Evolutionary conservation across 2,797 vertebrate species (phyloP).

Genomic region (Columba guinea): DNA sequence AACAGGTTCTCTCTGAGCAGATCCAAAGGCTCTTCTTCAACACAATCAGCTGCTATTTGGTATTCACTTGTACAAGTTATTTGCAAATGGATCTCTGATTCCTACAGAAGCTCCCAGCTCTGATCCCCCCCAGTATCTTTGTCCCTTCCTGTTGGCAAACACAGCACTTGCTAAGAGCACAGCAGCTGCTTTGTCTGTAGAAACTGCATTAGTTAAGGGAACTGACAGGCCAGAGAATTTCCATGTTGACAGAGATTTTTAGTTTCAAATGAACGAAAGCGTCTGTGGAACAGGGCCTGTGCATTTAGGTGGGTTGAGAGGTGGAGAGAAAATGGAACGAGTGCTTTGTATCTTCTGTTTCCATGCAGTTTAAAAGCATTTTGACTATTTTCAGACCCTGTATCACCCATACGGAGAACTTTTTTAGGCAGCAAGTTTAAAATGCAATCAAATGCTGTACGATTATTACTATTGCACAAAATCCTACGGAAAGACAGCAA

Average conservation of each 20-base stretch:
- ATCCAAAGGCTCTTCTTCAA: neutral
- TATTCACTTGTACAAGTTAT: neutral
- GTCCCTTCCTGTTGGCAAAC: neutral
- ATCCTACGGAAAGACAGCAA: neutral
- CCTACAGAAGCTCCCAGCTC: neutral
- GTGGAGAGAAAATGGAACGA: neutral
- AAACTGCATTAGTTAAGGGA: neutral
- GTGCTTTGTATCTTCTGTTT: neutral
- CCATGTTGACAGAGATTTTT: conserved; percentile 28
- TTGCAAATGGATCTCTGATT: neutral
- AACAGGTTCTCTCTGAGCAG: neutral
- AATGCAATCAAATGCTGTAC: neutral
- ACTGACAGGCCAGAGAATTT: neutral
- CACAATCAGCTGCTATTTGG: neutral
- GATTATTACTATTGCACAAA: neutral
- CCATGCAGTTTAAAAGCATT: conserved; percentile 17
- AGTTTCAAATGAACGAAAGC: neutral
- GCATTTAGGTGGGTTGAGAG: neutral
- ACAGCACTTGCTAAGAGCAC: neutral
- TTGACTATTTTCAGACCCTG: neutral
- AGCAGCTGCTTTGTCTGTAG: neutral
- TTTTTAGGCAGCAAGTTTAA: neutral
- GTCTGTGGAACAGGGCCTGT: neutral
- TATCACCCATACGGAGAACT: neutral
- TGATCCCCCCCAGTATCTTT: neutral